Base-by-base conservation (phyloP, 2,113 vertebrate species). In the Sylvia atricapilla region DNA sequence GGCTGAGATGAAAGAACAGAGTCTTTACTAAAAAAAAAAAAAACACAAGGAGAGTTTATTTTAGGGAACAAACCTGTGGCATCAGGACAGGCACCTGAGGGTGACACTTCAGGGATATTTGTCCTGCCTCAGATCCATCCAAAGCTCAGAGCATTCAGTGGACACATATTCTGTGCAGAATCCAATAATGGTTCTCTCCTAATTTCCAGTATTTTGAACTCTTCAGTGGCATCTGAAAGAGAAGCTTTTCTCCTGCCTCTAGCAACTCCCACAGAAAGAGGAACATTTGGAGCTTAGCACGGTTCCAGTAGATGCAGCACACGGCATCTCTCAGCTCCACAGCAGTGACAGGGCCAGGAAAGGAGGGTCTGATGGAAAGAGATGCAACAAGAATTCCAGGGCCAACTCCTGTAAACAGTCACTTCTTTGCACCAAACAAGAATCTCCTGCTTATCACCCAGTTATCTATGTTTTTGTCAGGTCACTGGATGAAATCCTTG, bases 241-340 rank as follows among this genome's bases (percentile, higher is more conserved):
- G 75, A 73, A 63, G 63, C 52, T 90, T n/a, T 86, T 27, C 63
- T 84, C 37, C 44, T 93, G 78, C 87, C 72, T 86, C 68, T 80
- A 74, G 64, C 82, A 77, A 86, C 76, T 85, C 82, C 78, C 74
- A 93, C 67, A 87, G 90, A 90, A 68, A 72, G 66, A 90, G 87
- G 86, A 94, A 62, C 50, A 79, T 95, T 84, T 90, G 75, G 89
- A 92, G 56, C 56, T 83, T 21, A 94, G 50, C 67, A 41, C 52
- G 3, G 7, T 8, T 81, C 70, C 41, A 39, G 59, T 17, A 46
- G 88, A 83, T 74, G 72, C 55, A 88, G 77, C 91, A 70, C 6
- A 2, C n/a, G 10, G 68, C 68, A 68, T 66, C 84, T 93, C 89
- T 35, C 69, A 82, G 66, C 39, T 94, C 84, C 35, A n/a, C 52